phyloP scores from a whole-genome alignment of 1,140 invertebrate species.

The Papilio xuthus region DNA sequence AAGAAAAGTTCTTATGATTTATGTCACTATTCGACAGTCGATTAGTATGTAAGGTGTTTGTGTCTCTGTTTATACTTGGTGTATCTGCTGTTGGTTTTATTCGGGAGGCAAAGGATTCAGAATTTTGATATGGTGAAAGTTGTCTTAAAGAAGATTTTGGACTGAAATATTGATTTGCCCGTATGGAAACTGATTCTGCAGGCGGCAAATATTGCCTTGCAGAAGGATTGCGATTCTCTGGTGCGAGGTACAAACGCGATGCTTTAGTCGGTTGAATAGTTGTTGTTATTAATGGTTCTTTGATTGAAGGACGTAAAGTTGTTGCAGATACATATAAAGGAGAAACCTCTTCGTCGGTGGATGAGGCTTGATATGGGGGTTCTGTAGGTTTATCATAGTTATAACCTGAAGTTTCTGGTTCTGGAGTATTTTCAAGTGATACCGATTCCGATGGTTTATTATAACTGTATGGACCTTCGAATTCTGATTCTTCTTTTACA shows the following conservation, averaged over 20 bases:
- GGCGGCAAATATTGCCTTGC: constrained; percentile 60
- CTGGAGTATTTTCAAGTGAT: constrained; percentile 34
- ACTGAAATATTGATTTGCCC: constrained; percentile 59
- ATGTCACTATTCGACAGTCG: constrained; percentile 54
- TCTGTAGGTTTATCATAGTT: constrained; percentile 51
- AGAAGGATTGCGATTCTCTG: constrained; percentile 59
- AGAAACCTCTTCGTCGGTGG: constrained; percentile 42
- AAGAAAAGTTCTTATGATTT: constrained; percentile 64
- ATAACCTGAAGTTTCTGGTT: constrained; percentile 46
- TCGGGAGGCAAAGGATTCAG: constrained; percentile 48
- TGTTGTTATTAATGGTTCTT: constrained; percentile 36
- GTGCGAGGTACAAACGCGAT: constrained; percentile 48
- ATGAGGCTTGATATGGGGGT: constrained; percentile 20
- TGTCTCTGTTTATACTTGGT: constrained; percentile 23
- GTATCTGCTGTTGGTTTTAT: constrained; percentile 45
- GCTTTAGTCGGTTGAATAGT: constrained; percentile 46
- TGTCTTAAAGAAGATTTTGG: constrained; percentile 45
- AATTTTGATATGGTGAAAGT: constrained; percentile 50
- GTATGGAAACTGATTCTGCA: constrained; percentile 43
- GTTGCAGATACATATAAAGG: constrained; percentile 53
- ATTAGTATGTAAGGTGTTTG: constrained; percentile 45
- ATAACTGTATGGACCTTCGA: constrained; percentile 49
- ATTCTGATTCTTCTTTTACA: constrained; percentile 38
- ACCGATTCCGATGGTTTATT: constrained; percentile 45
- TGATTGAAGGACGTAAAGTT: constrained; percentile 40